Evolutionary conservation across 2,797 vertebrate species (phyloP).

Genomic region (Pangasius macronema): DNA sequence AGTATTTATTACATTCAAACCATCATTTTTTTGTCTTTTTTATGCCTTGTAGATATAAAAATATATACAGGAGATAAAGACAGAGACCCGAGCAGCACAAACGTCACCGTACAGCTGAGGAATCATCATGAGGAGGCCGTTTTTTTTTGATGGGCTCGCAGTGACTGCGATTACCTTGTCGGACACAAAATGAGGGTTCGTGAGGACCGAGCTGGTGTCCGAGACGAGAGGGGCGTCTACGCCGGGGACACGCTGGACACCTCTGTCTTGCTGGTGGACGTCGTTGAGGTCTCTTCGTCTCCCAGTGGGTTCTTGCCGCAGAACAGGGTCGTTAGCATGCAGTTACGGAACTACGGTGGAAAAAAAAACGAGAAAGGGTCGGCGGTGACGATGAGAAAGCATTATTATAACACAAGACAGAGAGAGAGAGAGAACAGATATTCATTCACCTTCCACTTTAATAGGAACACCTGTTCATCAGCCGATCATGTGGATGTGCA

Average conservation of each 20-base stretch:
- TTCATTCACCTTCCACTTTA: too few species aligned
- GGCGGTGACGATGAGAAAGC: background rate
- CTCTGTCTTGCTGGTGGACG: constrained; percentile 81
- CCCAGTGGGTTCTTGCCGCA: constrained; percentile 80
- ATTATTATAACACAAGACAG: background rate
- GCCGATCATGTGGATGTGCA: too few species aligned
- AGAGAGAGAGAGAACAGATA: too few species aligned
- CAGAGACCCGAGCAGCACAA: constrained; percentile 10
- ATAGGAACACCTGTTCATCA: too few species aligned
- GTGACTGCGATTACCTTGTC: background rate
- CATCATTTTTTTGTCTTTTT: constrained; percentile 19
- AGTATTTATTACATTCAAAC: constrained; percentile 42
- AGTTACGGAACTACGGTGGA: constrained; percentile 78
- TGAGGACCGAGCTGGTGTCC: background rate
- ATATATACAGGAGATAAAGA: constrained; percentile 40
- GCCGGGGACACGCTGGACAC: constrained; percentile 75
- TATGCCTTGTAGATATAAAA: constrained; percentile 49
- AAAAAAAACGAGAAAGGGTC: background rate
- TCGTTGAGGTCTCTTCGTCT: constrained; percentile 77
- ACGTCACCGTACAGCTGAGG: background rate
- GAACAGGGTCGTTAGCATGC: constrained; percentile 79
- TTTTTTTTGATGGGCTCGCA: background rate
- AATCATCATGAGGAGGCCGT: background rate
- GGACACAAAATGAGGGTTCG: background rate
- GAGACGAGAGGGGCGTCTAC: constrained; percentile 51